Conservation (phyloP, 2,888 invertebrate genomes). For the Netelia virgata region DNA sequence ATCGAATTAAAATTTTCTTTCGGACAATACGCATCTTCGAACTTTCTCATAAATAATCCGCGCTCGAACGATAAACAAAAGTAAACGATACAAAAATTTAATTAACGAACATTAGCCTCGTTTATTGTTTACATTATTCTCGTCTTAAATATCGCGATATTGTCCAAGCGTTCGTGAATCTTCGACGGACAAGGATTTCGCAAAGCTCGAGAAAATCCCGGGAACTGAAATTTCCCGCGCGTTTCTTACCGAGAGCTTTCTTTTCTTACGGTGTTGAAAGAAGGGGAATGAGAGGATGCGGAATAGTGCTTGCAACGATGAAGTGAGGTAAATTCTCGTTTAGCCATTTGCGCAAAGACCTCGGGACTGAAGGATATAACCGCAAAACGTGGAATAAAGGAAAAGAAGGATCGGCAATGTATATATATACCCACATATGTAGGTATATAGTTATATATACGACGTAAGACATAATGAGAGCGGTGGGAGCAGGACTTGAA, state of each 20-base stretch:
- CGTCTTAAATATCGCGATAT: background rate
- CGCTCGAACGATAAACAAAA: too few species aligned
- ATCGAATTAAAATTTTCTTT: too few species aligned
- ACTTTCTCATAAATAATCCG: too few species aligned
- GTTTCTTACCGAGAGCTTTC: background rate
- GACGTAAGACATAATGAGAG: slow-evolving; percentile 21
- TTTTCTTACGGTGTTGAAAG: background rate
- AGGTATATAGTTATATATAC: background rate
- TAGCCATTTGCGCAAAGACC: slow-evolving; percentile 46
- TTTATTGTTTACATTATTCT: slow-evolving; percentile 5
- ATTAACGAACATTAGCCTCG: slow-evolving; percentile 1
- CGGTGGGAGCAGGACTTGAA: background rate
- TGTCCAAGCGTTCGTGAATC: background rate
- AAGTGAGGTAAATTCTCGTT: slow-evolving; percentile 42
- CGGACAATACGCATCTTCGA: too few species aligned
- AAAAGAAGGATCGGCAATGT: slow-evolving; percentile 5
- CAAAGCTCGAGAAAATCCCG: slow-evolving; percentile 18
- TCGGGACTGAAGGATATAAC: slow-evolving; percentile 11
- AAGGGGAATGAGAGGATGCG: background rate
- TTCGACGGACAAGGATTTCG: slow-evolving; percentile 25
- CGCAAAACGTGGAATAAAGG: slow-evolving; percentile 37
- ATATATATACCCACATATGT: background rate
- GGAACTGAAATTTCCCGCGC: background rate
- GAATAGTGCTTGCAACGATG: slow-evolving; percentile 5
- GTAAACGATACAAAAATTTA: background rate